Evolutionary conservation across 2,113 vertebrate species (phyloP).

Genomic region (Bos taurus): ARS-UCD2.0 NC_037336.1:95672501-95673000

Average conservation of each 20-base stretch:
- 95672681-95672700: background rate
- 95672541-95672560: background rate
- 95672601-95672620: background rate
- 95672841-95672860: accelerated
- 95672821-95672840: accelerated
- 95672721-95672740: background rate
- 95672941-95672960: background rate
- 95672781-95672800: background rate
- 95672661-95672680: background rate
- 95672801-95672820: accelerated
- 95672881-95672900: background rate
- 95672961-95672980: accelerated
- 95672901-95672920: accelerated
- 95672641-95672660: accelerated
- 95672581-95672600: background rate
- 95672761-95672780: background rate
- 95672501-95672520: background rate
- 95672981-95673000: accelerated
- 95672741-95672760: background rate
- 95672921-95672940: background rate
- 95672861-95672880: accelerated
- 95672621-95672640: accelerated
- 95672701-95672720: background rate
- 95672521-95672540: background rate
- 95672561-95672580: background rate